A percentile compares a stretch with the other conserved stretches of the same genome.
Conservation (phyloP, 2,888 invertebrate species). For the Pilophorus perplexus region DNA sequence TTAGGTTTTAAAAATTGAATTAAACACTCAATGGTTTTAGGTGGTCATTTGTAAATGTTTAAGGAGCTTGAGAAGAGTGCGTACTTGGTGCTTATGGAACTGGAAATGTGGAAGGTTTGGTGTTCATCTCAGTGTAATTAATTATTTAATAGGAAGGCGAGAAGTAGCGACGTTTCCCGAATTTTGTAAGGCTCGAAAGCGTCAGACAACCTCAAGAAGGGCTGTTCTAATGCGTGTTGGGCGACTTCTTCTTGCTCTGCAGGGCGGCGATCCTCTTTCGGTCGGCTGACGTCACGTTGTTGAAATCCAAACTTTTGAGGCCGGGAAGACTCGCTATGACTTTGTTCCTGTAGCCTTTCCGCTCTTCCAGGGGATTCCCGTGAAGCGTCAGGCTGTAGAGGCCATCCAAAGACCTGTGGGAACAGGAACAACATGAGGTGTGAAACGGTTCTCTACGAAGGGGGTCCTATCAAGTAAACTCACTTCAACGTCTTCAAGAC, state of each 20-base stretch:
- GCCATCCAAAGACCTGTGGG: slow-evolving; percentile 46
- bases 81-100: no score
- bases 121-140: no score
- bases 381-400: slow-evolving; percentile 50
- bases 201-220: no score
- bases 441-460: neutral
- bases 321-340: slow-evolving; percentile 48
- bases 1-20: no score
- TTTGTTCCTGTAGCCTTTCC: slow-evolving; percentile 47
- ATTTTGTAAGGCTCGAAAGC: no score
- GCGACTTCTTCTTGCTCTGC: slow-evolving; percentile 35
- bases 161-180: no score
- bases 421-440: neutral
- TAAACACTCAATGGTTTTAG: no score
- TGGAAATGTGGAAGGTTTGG: no score
- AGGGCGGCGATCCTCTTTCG: slow-evolving; percentile 40
- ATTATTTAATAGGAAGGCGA: no score
- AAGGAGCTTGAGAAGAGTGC: no score
- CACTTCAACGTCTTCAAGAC: slow-evolving; percentile 47
- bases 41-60: no score
- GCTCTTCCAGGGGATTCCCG: slow-evolving; percentile 52
- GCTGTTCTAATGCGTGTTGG: slow-evolving; percentile 14
- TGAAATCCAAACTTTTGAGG: slow-evolving; percentile 50
- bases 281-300: slow-evolving; percentile 49
- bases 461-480: neutral